Percentiles rank a stretch among this genome's conserved stretches.
phyloP scores from a whole-genome alignment of 2,113 vertebrate genomes.

The Ptilonorhynchus violaceus region DNA sequence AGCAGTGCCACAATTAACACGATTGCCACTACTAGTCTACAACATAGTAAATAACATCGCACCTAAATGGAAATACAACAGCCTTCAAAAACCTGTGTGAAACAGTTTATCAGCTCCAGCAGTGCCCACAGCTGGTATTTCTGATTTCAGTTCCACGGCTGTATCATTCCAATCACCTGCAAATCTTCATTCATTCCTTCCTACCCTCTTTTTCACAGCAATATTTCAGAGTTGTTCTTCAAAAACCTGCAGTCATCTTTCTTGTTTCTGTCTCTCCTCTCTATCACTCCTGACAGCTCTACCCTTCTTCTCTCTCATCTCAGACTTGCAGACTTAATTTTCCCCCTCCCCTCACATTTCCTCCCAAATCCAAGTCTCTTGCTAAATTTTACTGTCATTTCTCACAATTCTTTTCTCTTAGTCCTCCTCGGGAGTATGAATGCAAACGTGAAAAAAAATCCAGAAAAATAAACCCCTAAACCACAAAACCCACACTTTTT shows the following conservation, averaged over 20 bases:
- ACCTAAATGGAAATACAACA: not conserved
- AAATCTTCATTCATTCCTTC: not conserved
- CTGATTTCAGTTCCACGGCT: not conserved
- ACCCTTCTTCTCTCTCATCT: not conserved
- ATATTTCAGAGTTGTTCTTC: not conserved
- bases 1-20: not conserved
- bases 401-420: not conserved
- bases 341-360: not conserved
- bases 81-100: not conserved
- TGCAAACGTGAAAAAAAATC: not conserved
- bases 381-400: not conserved
- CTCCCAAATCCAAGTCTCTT: not conserved
- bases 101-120: not conserved
- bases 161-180: not conserved
- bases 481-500: not conserved
- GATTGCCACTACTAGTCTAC: not conserved
- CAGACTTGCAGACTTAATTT: not conserved
- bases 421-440: not conserved
- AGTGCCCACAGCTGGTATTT: not conserved
- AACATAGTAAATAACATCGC: not conserved
- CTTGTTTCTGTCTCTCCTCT: not conserved
- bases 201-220: not conserved
- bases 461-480: not conserved
- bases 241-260: not conserved
- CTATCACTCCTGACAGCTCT: not conserved